Base-by-base conservation (phyloP, 35 echinoderm and acorn worm genomes). In the Apostichopus parvimensis region DNA sequence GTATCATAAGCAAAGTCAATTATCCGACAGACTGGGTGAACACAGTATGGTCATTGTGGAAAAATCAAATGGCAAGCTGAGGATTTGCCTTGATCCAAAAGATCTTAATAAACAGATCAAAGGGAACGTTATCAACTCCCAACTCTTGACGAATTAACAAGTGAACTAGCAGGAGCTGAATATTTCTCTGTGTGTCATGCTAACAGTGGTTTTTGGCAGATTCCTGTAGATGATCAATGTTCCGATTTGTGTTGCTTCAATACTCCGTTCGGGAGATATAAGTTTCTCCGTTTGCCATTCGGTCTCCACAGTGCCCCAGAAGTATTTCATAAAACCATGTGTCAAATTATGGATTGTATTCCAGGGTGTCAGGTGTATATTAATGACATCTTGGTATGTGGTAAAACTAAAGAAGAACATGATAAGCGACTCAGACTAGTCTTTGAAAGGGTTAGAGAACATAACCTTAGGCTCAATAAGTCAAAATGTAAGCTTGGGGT, bases 171-270 rank as follows among this genome's bases (percentile, higher is more conserved):
- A 54, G 15, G 58, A 15, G 91, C 91, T 18, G 55, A 95, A 66
- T 90, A 83, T 59, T 95, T 95, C 53, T 65, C 87, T 6, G 65
- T 91, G 20, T 28, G 26, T 28, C 73, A 95, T 88, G 94, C 92
- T 10, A 96, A 92, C 84, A 94, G 84, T 92, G 95, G 89, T 15
- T 93, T 94, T 83, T 94, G 92, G 92, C 92, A 89, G 87, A 90
- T 95, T 68, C 57, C 72, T 55, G 72, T 94, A 23, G 95, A 96
- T 56, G 80, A 79, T 34, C 34, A 87, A 52, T 94, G 92, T 56
- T 53, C 89, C 57, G 77, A 92, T 88, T 87, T 94, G 24, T 96
- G 95, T 60, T 91, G 87, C 22, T 92, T 96, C 57, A 94, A 88
- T 25, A 91, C 95, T 60, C 90, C 95, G 1, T 96, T 94, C 90